Base-by-base conservation (phyloP, 2,888 invertebrate genomes). In the Ditula angustiorana region DNA sequence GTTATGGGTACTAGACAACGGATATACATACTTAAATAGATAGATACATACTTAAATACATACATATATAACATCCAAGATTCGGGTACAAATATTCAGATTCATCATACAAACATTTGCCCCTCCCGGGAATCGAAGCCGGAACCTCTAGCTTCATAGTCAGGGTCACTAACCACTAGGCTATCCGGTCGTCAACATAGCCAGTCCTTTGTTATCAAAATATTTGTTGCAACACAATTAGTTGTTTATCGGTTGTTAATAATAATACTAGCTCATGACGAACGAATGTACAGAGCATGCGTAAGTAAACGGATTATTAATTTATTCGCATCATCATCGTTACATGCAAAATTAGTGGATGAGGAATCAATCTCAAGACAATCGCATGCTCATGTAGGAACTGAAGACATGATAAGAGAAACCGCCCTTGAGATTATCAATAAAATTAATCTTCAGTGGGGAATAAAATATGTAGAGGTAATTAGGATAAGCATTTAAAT, bases 381-480 rank as follows among this genome's bases (percentile, higher is more conserved):
- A 11, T 33, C 33, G 33, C 33, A 33, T 2, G 33, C 5, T 5
- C 13, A 37, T 37, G 13, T 37, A 37, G 37, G 16, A 30, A 37
- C 13, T 16, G 16, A 37, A 37, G 13, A 37, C 37, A 13, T n/a
- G 58, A 49, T 59, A 59, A 58, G 23, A 16, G 19, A 26, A 49
- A 2, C 26, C n/a, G 49, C 44, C 58, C 58, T 58, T 49, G 47
- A 58, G 47, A 35, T 26, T 10, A 47, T 33, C 26, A 11, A 58
- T 57, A 35, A n/a, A 33, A 16, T 47, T 11, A 58, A 41, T 30
- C 30, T 30, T 30, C 8, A 10, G 1, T 10, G 8, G 30, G 30
- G 8, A 30, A 30, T 30, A 30, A 30, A 30, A 8, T 30, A 10
- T 30, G n/a, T n/a, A n/a, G n/a, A 30, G 8, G 5, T 30, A 30